These are phyloP conservation scores for Tethya wilhelma DNA, from an alignment of 37 sponge, comb jelly and placozoan species.

Conservation along the genomic window DNA sequence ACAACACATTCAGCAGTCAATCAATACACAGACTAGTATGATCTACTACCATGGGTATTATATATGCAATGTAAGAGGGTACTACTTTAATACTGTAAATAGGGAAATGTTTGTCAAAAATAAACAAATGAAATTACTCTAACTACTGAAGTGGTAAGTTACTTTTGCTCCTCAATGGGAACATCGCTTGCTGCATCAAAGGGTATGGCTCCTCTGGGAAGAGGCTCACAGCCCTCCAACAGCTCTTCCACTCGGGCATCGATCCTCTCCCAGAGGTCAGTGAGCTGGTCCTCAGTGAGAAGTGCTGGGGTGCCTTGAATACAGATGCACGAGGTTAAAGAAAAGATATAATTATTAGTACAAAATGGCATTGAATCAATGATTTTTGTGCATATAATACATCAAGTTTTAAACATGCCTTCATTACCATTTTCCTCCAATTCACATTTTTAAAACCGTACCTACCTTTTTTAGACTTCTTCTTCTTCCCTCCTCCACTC, in stretches of 20 bases:
- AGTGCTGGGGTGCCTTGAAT: not conserved
- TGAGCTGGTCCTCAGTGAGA: slow-evolving; percentile 52
- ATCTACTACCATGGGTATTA: not conserved
- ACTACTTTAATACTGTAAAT: no score
- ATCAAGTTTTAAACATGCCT: no score
- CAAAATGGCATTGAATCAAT: not conserved
- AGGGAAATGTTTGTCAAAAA: no score
- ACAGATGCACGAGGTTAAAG: not conserved
- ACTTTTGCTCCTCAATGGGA: slow-evolving; percentile 81
- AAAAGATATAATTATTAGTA: not conserved
- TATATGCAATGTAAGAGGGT: not conserved
- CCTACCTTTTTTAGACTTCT: slow-evolving; percentile 8
- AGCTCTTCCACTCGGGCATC: slow-evolving; percentile 48
- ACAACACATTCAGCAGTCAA: no score
- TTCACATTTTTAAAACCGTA: not conserved
- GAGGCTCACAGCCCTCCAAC: slow-evolving; percentile 50
- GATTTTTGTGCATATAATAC: no score
- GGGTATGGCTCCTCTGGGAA: slow-evolving; percentile 19
- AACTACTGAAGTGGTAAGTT: slow-evolving; percentile 1
- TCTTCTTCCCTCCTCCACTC: slow-evolving; percentile 3
- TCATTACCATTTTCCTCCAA: no score
- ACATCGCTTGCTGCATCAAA: slow-evolving; percentile 69
- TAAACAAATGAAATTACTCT: no score
- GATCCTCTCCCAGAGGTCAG: slow-evolving; percentile 70
- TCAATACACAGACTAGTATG: not conserved